Evolutionary conservation across 2,113 vertebrate species (phyloP).

Genomic region (Leiothrix lutea): DNA sequence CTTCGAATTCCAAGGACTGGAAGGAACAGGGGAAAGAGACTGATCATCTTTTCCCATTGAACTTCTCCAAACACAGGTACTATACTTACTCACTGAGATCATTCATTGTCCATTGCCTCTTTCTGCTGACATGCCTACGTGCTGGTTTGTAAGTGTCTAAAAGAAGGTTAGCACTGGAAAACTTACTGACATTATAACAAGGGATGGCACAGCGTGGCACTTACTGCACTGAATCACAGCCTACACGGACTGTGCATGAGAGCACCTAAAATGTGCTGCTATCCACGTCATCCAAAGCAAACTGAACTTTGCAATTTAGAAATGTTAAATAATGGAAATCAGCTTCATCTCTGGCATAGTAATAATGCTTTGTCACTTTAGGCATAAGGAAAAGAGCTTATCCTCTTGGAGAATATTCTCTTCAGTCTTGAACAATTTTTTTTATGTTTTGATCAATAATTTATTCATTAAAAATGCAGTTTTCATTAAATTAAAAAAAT

Average conservation of each 20-base stretch:
- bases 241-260: accelerated
- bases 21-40: background rate
- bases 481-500: background rate
- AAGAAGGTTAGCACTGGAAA: background rate
- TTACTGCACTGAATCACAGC: background rate
- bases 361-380: background rate
- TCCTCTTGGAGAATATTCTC: background rate
- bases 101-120: background rate
- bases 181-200: background rate
- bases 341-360: background rate
- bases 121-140: background rate
- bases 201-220: accelerated
- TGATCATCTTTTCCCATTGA: background rate
- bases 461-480: background rate
- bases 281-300: background rate
- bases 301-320: background rate
- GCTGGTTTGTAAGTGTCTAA: background rate
- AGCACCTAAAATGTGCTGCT: background rate
- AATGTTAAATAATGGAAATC: background rate
- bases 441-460: background rate
- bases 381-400: background rate
- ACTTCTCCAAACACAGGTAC: background rate
- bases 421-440: background rate
- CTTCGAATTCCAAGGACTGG: background rate
- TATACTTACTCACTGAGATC: background rate